Percentiles rank a stretch among this genome's conserved stretches.
Conservation (phyloP, 2,113 vertebrate genomes). For the Plotosus lineatus region DNA sequence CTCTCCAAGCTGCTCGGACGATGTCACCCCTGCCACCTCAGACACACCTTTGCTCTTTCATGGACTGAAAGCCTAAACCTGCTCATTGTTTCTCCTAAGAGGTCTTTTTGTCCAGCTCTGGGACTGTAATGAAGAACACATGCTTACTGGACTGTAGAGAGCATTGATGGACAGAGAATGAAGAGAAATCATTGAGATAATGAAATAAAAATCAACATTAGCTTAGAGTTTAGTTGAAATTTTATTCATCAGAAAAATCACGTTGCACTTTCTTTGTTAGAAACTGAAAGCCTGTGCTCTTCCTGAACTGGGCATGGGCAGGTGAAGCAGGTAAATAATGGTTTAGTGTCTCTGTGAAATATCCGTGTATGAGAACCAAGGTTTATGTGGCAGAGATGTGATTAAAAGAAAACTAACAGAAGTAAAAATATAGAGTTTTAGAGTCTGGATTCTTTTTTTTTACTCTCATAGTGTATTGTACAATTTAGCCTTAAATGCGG, state of each 20-base stretch:
- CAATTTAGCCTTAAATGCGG: neutral
- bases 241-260: slow-evolving; percentile 14
- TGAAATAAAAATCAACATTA: neutral
- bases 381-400: neutral
- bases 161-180: neutral
- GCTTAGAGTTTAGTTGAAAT: neutral
- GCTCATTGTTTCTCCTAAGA: neutral
- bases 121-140: neutral
- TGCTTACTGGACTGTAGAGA: neutral
- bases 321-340: neutral
- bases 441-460: neutral
- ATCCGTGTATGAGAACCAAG: neutral
- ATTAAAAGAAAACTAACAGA: neutral
- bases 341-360: neutral
- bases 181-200: neutral
- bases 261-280: slow-evolving; percentile 13
- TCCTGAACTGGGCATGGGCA: neutral
- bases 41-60: slow-evolving; percentile 79
- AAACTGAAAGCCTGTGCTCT: slow-evolving; percentile 7
- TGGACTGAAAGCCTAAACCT: slow-evolving; percentile 25
- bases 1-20: slow-evolving; percentile 78
- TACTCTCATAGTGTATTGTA: neutral
- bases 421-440: neutral
- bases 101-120: neutral
- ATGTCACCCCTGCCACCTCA: slow-evolving; percentile 77